phyloP scores from a whole-genome alignment of 2,113 vertebrate genomes.

The Pungitius pungitius region DNA sequence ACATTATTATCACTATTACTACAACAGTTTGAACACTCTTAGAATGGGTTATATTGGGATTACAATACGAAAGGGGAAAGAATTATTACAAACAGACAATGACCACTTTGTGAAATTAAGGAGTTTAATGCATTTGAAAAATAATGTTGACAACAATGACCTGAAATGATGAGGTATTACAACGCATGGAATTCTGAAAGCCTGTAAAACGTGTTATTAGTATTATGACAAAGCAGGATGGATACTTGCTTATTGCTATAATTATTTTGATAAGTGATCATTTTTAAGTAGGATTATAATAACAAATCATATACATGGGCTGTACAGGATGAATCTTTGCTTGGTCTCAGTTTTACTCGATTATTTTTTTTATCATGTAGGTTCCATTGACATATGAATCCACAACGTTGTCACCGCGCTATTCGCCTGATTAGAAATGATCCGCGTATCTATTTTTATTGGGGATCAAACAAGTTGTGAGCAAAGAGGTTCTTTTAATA shows the following conservation, averaged over 20 bases:
- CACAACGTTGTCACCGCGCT: neutral
- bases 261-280: neutral
- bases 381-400: neutral
- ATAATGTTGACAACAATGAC: neutral
- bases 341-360: neutral
- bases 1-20: neutral
- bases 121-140: neutral
- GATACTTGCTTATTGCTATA: neutral
- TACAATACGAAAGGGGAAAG: neutral
- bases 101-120: too few relatives aligned
- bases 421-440: neutral
- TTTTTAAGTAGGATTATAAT: neutral
- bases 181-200: neutral
- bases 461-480: slow-evolving; percentile 21
- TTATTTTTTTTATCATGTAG: neutral
- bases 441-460: neutral
- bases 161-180: neutral
- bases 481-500: slow-evolving; percentile 1
- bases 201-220: neutral
- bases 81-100: neutral
- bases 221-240: neutral
- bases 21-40: neutral
- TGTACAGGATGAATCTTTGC: neutral
- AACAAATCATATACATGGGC: neutral
- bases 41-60: neutral